phyloP scores from a whole-genome alignment of 2,888 invertebrate species.

The Drosophila anomelani region DNA sequence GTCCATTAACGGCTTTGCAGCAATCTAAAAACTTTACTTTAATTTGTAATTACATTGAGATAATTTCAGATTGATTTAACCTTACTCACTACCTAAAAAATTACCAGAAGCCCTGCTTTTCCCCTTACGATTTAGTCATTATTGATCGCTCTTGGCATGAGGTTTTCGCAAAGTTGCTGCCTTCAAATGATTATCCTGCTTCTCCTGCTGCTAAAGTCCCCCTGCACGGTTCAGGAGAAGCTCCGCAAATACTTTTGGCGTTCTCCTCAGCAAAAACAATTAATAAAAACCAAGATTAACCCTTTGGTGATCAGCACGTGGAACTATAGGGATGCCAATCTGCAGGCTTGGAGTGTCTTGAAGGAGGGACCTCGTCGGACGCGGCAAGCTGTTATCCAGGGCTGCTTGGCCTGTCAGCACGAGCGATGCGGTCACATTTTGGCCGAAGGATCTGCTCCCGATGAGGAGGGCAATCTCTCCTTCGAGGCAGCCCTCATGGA shows the following conservation, averaged over 20 bases:
- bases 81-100: not conserved
- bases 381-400: slow-evolving; percentile 94
- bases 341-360: slow-evolving; percentile 88
- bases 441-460: slow-evolving; percentile 96
- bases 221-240: not conserved
- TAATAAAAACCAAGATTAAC: not conserved
- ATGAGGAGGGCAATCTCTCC: slow-evolving; percentile 96
- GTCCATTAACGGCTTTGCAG: not conserved
- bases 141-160: not conserved
- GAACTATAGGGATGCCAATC: slow-evolving; percentile 89
- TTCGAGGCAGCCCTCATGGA: slow-evolving; percentile 99
- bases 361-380: slow-evolving; percentile 85
- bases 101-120: not conserved
- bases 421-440: slow-evolving; percentile 96
- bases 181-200: slow-evolving; percentile 10
- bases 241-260: not conserved
- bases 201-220: not conserved
- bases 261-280: not conserved
- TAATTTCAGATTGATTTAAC: not conserved
- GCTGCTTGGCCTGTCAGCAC: slow-evolving; percentile 93
- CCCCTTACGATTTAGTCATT: slow-evolving; percentile 16
- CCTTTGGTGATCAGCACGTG: slow-evolving; percentile 91
- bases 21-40: not conserved
- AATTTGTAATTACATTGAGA: not conserved
- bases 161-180: slow-evolving; percentile 4